Evolutionary conservation across 2,113 vertebrate genomes (phyloP), one percentile per base, ranked within the genome.

Genomic region (Astur gentilis): DNA sequence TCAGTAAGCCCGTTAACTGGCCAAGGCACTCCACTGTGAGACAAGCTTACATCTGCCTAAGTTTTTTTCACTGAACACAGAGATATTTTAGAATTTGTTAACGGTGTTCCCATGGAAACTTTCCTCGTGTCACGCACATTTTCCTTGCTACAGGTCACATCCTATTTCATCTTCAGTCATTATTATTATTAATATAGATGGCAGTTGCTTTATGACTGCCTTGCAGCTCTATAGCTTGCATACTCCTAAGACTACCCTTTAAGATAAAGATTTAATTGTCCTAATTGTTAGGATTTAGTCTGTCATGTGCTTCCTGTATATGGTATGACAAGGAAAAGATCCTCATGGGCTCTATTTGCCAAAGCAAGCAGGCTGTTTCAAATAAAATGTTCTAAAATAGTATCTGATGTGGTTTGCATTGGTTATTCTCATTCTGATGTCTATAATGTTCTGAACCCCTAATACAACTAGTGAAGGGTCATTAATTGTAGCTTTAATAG

Each of bases 91-190:
- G 71, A 90, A 64, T 57, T 81, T 90, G 16, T 81, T 61, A 58
- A 55, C 7, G 0, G 47, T 66, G 85, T 95, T 96, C 86, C 94
- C 90, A 93, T 94, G 94, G 96, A 93, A 97, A 96, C 92, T 95
- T 92, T 62, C 26, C n/a, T 32, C 36, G 8, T 88, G 65, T 65
- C 90, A 86, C 3, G 6, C 65, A 73, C 3, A 0, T 75, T 90
- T 91, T 93, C 75, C 73, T 94, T 87, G 52, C 83, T 92, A 67
- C 55, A 36, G 60, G 83, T 95, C 97, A 78, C 67, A 83, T 93
- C 50, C 45, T 55, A 66, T 91, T 93, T 71, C 19, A 70, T 91
- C 75, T 58, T 71, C 65, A 83, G 36, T 64, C 47, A 88, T 83
- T 80, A 70, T 62, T 70, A 23, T 60, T 83, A 79, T 89, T 89